These are phyloP conservation scores for Neoitamus cyanurus DNA, from an alignment of 2,888 invertebrate species.

Conservation along the genomic window DNA sequence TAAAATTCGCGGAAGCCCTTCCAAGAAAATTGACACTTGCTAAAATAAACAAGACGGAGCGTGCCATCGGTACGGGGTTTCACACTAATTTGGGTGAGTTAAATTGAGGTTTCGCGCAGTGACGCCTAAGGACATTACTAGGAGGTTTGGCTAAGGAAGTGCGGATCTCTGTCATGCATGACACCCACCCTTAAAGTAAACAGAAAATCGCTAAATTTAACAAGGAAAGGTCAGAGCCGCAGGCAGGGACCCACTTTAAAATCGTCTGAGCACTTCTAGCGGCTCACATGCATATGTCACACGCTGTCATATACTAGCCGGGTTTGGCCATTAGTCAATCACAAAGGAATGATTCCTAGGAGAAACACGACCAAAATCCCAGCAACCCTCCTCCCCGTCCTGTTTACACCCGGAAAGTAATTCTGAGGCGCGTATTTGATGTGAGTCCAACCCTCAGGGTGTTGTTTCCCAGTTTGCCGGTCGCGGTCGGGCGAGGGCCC, in stretches of 20 bases:
- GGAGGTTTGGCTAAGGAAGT: neutral
- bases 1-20: neutral
- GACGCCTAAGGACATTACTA: neutral
- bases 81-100: neutral
- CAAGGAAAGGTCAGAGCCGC: neutral
- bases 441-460: conserved; percentile 17
- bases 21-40: neutral
- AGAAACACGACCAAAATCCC: neutral
- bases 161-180: neutral
- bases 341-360: neutral
- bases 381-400: conserved; percentile 13
- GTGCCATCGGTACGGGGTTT: neutral
- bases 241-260: neutral
- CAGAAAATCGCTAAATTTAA: neutral
- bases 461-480: neutral
- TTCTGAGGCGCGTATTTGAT: conserved; percentile 17
- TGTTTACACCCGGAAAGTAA: conserved; percentile 7
- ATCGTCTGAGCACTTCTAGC: neutral
- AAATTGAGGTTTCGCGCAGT: neutral
- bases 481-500: neutral
- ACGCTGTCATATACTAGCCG: neutral
- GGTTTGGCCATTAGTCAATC: conserved; percentile 6
- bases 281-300: neutral
- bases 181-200: neutral
- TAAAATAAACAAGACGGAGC: neutral